These are phyloP conservation scores for Hiodon alosoides DNA, from an alignment of 2,113 vertebrate genomes.

Conservation along the genomic window DNA sequence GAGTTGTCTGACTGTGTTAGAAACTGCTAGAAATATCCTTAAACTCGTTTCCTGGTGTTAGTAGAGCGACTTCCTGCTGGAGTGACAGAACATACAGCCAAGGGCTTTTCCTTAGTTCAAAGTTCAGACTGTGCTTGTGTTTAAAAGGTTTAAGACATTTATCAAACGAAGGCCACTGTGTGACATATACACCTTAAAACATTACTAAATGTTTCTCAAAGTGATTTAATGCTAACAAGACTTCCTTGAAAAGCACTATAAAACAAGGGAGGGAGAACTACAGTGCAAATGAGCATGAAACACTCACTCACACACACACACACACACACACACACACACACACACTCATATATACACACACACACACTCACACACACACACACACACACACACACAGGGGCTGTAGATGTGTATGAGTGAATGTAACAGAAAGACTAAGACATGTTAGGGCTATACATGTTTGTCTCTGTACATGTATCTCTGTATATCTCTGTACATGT, in stretches of 20 bases:
- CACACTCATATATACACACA: neutral
- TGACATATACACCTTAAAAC: slow-evolving; percentile 54
- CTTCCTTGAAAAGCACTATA: slow-evolving; percentile 40
- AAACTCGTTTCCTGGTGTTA: too few relatives aligned
- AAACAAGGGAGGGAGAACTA: slow-evolving; percentile 25
- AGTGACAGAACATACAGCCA: neutral
- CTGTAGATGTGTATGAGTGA: too few relatives aligned
- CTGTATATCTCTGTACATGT: neutral
- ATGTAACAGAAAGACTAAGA: too few relatives aligned
- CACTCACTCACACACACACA: neutral
- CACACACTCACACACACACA: neutral
- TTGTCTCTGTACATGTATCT: neutral
- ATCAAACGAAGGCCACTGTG: slow-evolving; percentile 47
- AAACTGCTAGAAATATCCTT: too few relatives aligned
- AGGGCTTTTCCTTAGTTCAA: slow-evolving; percentile 20
- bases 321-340: too few relatives aligned
- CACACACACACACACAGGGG: too few relatives aligned
- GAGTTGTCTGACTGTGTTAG: too few relatives aligned
- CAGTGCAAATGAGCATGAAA: neutral
- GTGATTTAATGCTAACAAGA: slow-evolving; percentile 57
- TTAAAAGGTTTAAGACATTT: slow-evolving; percentile 44
- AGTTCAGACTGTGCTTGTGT: slow-evolving; percentile 37
- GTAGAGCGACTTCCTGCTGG: too few relatives aligned
- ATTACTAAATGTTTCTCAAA: slow-evolving; percentile 47
- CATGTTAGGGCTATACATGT: neutral